These are phyloP conservation scores for Saxidomus purpurata DNA, from an alignment of 1,140 invertebrate species.

Conservation along the genomic window DNA sequence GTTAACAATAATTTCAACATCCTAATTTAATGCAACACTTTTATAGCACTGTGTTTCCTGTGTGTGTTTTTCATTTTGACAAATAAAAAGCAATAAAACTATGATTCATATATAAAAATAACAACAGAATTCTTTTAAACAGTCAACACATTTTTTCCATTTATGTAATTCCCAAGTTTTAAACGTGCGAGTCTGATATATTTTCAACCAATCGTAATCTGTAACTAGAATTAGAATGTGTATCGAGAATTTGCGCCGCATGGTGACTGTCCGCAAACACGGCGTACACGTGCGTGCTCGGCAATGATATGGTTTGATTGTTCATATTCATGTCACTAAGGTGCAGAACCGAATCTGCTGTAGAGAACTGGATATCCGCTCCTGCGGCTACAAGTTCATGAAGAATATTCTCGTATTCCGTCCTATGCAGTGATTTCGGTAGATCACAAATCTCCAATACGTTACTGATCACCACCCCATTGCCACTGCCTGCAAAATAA, in stretches of 20 bases:
- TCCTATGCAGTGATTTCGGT: neutral
- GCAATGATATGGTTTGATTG: constrained; percentile 55
- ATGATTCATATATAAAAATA: constrained; percentile 48
- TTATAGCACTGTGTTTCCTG: too few relatives aligned
- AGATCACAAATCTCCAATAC: constrained; percentile 55
- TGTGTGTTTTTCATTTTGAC: neutral
- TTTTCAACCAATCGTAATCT: constrained; percentile 26
- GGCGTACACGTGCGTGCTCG: constrained; percentile 24
- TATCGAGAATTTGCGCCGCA: neutral
- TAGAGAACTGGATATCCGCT: constrained; percentile 11
- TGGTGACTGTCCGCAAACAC: constrained; percentile 25
- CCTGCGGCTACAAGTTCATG: constrained; percentile 12
- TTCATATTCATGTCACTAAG: constrained; percentile 16
- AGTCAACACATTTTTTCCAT: constrained; percentile 14
- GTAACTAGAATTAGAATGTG: constrained; percentile 47
- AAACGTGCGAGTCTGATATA: constrained; percentile 30
- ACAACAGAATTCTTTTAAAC: constrained; percentile 46
- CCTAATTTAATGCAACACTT: too few relatives aligned
- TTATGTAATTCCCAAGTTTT: neutral
- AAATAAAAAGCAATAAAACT: constrained; percentile 47
- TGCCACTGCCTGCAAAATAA: constrained; percentile 26
- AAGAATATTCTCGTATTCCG: constrained; percentile 12
- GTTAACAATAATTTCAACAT: too few relatives aligned
- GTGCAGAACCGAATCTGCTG: neutral
- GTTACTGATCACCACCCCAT: constrained; percentile 34